Evolutionary conservation across 1,140 invertebrate species (phyloP).

Genomic region (Meloidogyne chitwoodi): DNA sequence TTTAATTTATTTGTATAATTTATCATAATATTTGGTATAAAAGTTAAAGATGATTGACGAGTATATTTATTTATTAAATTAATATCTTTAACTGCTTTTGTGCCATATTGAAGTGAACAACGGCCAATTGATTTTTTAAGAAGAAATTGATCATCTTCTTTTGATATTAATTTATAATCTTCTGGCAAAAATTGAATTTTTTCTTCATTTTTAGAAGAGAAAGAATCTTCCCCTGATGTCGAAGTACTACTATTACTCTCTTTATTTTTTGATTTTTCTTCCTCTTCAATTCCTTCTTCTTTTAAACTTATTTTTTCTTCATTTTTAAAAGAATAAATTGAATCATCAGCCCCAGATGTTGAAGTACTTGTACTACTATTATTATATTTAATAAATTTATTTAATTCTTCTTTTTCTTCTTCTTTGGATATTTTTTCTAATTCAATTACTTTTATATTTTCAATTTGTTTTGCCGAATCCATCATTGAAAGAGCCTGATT

Average conservation of each 20-base stretch:
- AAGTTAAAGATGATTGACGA: neutral
- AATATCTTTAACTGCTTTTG: neutral
- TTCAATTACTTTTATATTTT: neutral
- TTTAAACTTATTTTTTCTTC: neutral
- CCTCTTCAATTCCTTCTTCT: neutral
- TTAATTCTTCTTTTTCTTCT: neutral
- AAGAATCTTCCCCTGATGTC: neutral
- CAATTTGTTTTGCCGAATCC: neutral
- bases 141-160: neutral
- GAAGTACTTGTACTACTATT: neutral
- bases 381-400: neutral
- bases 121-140: neutral
- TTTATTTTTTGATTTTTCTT: neutral
- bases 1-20: neutral
- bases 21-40: neutral
- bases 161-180: neutral
- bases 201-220: neutral
- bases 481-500: neutral
- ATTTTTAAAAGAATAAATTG: neutral
- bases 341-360: neutral
- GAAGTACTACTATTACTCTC: neutral
- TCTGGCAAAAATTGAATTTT: neutral
- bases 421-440: neutral
- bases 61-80: neutral
- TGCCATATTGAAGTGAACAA: neutral